Percentiles rank a stretch among this genome's conserved stretches.
Evolutionary conservation across 2,113 vertebrate genomes (phyloP).

Genomic region (Xenopus tropicalis): UCB_Xtro_10.0 CM004447.2:124807001-124807500

Average conservation of each 20-base stretch:
- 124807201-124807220: conserved; percentile 22
- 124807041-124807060: neutral
- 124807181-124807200: conserved; percentile 20
- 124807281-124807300: too few relatives aligned
- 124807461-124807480: too few relatives aligned
- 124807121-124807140: conserved; percentile 41
- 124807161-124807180: conserved; percentile 10
- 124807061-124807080: conserved; percentile 5
- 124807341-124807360: too few relatives aligned
- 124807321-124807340: too few relatives aligned
- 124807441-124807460: too few relatives aligned
- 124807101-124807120: conserved; percentile 22
- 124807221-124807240: conserved; percentile 13
- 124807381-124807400: too few relatives aligned
- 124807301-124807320: too few relatives aligned
- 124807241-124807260: neutral
- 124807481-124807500: too few relatives aligned
- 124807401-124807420: too few relatives aligned
- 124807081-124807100: neutral
- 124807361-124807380: too few relatives aligned
- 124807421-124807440: too few relatives aligned
- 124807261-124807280: too few relatives aligned
- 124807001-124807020: neutral
- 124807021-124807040: conserved; percentile 8
- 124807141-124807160: conserved; percentile 39